Percentiles rank a stretch among this genome's conserved stretches.
These are phyloP conservation scores for Sitobion miscanthi DNA, from an alignment of 1,140 invertebrate genomes.

Conservation along the genomic window DNA sequence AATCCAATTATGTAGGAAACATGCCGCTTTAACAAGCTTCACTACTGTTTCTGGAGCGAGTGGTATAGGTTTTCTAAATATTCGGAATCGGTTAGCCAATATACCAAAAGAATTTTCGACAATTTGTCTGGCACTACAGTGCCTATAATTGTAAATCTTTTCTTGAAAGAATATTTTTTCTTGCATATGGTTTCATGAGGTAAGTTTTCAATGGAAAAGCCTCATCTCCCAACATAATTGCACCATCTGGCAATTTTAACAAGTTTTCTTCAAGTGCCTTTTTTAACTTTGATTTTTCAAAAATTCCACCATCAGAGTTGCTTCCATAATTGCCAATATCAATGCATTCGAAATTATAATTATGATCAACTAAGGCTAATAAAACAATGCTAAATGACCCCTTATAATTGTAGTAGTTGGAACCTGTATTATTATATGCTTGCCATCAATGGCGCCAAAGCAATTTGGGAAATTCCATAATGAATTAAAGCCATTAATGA, in stretches of 20 bases:
- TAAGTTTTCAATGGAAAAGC: constrained; percentile 32
- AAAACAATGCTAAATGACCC: constrained; percentile 63
- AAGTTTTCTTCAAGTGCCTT: not conserved
- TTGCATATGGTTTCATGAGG: constrained; percentile 48
- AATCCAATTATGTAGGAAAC: constrained; percentile 9
- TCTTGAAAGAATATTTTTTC: not conserved
- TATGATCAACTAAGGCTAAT: constrained; percentile 58
- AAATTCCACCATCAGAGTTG: constrained; percentile 55
- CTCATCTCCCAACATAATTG: constrained; percentile 38
- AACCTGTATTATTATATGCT: constrained; percentile 60
- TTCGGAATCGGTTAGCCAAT: not conserved
- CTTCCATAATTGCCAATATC: constrained; percentile 55
- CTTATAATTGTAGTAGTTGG: constrained; percentile 64
- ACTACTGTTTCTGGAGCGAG: not conserved
- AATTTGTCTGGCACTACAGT: not conserved
- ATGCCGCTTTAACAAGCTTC: not conserved
- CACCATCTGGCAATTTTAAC: not conserved
- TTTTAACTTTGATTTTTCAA: not conserved
- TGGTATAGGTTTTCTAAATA: not conserved
- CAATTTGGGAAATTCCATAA: constrained; percentile 17
- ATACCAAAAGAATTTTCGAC: not conserved
- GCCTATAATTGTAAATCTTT: not conserved
- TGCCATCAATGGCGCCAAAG: constrained; percentile 59
- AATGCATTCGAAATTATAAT: constrained; percentile 54
- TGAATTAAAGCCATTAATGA: constrained; percentile 15